Percentiles rank a stretch among this genome's conserved stretches.
Conservation (phyloP, 2,113 vertebrate species). For the Neotoma lepida region DNA sequence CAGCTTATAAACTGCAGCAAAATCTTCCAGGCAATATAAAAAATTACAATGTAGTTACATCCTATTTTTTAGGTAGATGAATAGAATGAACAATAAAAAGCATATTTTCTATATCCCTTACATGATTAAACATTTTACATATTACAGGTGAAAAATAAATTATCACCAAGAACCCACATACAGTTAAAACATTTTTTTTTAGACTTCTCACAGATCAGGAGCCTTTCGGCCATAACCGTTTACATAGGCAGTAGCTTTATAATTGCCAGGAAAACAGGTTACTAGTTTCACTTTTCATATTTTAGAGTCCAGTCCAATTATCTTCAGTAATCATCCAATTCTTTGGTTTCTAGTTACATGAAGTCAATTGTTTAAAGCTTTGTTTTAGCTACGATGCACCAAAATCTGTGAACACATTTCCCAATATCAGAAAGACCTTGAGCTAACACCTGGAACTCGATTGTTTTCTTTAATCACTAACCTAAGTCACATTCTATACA, state of each 20-base stretch:
- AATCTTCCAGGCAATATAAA: neutral
- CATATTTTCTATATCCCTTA: neutral
- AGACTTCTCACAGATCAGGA: neutral
- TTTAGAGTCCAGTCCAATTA: neutral
- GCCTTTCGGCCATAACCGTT: neutral
- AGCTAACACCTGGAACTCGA: neutral
- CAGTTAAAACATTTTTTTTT: neutral
- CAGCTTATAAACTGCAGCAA: neutral
- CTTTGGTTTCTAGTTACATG: neutral
- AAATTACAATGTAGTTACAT: neutral
- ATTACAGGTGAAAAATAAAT: neutral
- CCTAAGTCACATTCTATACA: neutral
- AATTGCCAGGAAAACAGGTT: too few relatives aligned
- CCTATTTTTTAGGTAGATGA: neutral
- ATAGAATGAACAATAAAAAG: neutral
- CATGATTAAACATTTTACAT: neutral
- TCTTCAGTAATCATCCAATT: neutral
- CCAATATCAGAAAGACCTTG: neutral
- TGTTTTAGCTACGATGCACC: neutral
- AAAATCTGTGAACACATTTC: neutral
- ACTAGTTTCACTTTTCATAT: neutral
- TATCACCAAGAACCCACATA: neutral
- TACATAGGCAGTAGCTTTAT: neutral
- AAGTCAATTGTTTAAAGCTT: neutral
- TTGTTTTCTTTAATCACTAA: neutral